Base-by-base conservation (phyloP, 2,113 vertebrate species). In the Engraulis encrasicolus region DNA sequence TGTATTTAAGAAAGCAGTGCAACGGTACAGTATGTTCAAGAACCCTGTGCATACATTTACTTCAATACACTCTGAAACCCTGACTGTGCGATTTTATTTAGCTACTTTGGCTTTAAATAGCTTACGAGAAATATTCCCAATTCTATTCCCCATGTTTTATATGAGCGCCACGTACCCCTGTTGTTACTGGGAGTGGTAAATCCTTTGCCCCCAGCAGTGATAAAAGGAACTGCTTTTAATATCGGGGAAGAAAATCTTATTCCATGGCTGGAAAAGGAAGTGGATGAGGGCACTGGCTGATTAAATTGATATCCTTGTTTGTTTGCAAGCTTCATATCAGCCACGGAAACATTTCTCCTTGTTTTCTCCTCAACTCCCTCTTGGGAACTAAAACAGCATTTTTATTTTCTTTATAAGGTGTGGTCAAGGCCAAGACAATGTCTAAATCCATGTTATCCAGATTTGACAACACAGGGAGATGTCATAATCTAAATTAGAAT, bases 211-310 rank as follows among this genome's bases (percentile, higher is more conserved):
- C 58, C 58, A 66, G 58, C 15, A 66, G 23, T 66, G 58, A 66
- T 31, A 66, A 66, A 66, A 66, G 58, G 31, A n/a, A 31, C 58
- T 66, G 58, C 58, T 66, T 66, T 66, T 66, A 66, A 66, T 66
- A 66, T 66, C 23, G 14, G 58, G 9, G n/a, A n/a, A 66, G 58
- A 31, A 66, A 66, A 66, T 66, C 58, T 66, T 66, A 1, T 27
- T 31, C 23, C 23, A 27, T 66, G 58, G 58, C 7, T 66, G 58
- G 23, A 66, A 31, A 7, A 66, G n/a, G 58, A 66, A 66, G 58
- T 14, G 58, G 23, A 66, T 66, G 58, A 27, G 11, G 7, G 23
- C 58, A 7, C 58, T 31, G 58, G n/a, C 58, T 66, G 58, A 66
- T 66, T 66, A 66, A 66, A 66, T 66, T 66, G 58, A n/a, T 27